A percentile compares a stretch with the other conserved stretches of the same genome.
These are phyloP conservation scores for Odontothrips loti DNA, from an alignment of 2,888 invertebrate species.

Conservation along the genomic window DNA sequence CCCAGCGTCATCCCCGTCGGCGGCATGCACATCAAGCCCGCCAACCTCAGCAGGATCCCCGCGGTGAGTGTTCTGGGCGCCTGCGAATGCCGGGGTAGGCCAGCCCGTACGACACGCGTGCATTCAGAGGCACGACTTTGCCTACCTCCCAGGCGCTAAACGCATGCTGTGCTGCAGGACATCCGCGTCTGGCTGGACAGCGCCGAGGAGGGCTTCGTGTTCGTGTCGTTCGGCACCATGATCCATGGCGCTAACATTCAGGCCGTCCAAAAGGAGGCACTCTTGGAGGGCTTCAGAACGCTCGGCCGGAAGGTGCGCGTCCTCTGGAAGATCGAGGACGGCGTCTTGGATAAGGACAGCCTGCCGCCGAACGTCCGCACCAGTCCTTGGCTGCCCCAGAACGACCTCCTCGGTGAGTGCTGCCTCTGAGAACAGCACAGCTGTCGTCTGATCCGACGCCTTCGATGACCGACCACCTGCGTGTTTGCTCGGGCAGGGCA, in stretches of 20 bases:
- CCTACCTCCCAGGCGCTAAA: too few species aligned
- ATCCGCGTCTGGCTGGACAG: slow-evolving; percentile 44
- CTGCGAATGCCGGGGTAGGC: too few species aligned
- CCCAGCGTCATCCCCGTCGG: slow-evolving; percentile 42
- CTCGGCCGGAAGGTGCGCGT: slow-evolving; percentile 30
- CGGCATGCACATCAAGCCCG: slow-evolving; percentile 42
- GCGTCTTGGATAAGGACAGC: not conserved
- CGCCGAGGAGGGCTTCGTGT: slow-evolving; percentile 43
- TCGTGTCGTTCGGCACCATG: slow-evolving; percentile 46
- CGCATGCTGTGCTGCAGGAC: too few species aligned
- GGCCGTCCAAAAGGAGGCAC: not conserved
- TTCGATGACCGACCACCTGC: not conserved
- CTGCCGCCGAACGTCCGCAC: slow-evolving; percentile 31
- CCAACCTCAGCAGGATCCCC: slow-evolving; percentile 32
- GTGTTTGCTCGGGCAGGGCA: slow-evolving; percentile 9
- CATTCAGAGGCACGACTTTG: too few species aligned
- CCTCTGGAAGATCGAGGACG: slow-evolving; percentile 30
- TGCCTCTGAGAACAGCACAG: not conserved
- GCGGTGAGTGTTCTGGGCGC: too few species aligned
- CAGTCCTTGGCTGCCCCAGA: slow-evolving; percentile 33
- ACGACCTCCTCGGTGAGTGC: slow-evolving; percentile 28
- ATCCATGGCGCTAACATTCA: slow-evolving; percentile 37
- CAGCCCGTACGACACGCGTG: too few species aligned
- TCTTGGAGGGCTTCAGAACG: slow-evolving; percentile 28
- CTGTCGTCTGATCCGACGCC: too few species aligned